Evolutionary conservation across 2,797 vertebrate species (phyloP).

Genomic region (Lagocephalus sceleratus): DNA sequence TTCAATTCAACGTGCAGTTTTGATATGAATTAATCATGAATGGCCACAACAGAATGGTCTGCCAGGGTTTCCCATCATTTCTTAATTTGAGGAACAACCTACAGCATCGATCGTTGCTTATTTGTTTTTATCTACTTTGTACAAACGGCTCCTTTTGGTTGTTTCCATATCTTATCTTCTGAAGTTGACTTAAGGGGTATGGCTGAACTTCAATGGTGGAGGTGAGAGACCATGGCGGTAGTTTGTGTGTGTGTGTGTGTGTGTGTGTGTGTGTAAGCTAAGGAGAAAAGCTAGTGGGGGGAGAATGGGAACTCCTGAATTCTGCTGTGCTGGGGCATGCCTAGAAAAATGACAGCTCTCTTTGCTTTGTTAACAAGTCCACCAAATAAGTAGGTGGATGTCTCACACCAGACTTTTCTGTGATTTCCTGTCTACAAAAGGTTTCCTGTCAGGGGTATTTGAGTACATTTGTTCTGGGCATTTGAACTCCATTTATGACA

Average conservation of each 20-base stretch:
- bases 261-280: slow-evolving; percentile 11
- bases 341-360: slow-evolving; percentile 48
- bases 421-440: slow-evolving; percentile 32
- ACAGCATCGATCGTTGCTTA: too few species aligned
- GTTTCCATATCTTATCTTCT: too few species aligned
- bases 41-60: too few species aligned
- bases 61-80: too few species aligned
- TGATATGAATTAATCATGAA: too few species aligned
- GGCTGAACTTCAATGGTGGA: slow-evolving; percentile 10
- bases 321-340: slow-evolving; percentile 56
- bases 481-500: slow-evolving; percentile 6
- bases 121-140: too few species aligned
- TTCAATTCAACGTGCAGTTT: too few species aligned
- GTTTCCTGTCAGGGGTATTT: slow-evolving; percentile 19
- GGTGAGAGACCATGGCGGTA: slow-evolving; percentile 14
- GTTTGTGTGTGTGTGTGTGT: slow-evolving; percentile 1
- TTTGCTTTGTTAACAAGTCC: slow-evolving; percentile 58
- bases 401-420: slow-evolving; percentile 50
- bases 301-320: slow-evolving; percentile 48
- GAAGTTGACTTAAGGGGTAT: slow-evolving; percentile 7
- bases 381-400: slow-evolving; percentile 54
- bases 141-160: too few species aligned
- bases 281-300: slow-evolving; percentile 14
- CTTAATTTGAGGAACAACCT: too few species aligned
- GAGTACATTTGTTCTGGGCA: slow-evolving; percentile 2